Percentiles rank a stretch among this genome's conserved stretches.
These are phyloP conservation scores for Nasonia oneida DNA, from an alignment of 2,888 invertebrate species.

Conservation along the genomic window DNA sequence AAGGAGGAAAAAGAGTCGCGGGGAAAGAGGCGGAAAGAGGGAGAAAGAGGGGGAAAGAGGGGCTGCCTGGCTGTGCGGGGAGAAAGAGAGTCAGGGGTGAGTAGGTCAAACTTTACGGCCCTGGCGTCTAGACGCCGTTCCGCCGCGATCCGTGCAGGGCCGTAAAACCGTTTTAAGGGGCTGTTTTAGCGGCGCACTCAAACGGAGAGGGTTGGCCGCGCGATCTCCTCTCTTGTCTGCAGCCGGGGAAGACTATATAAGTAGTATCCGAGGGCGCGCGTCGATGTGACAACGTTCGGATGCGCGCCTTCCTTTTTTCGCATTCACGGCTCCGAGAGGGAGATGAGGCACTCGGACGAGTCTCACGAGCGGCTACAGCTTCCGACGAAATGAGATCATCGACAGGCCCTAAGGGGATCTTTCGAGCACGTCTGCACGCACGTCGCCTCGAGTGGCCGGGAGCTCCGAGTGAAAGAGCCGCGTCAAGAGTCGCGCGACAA, in stretches of 20 bases:
- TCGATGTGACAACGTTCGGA: too few relatives aligned
- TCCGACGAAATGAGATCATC: constrained; percentile 33
- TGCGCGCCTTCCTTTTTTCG: too few relatives aligned
- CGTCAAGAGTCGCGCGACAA: constrained; percentile 14
- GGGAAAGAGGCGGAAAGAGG: not conserved
- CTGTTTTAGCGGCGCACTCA: constrained; percentile 78
- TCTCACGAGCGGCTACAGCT: not conserved
- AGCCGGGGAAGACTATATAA: too few relatives aligned
- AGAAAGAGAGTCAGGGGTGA: constrained; percentile 66
- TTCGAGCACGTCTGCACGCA: not conserved
- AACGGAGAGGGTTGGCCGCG: constrained; percentile 66
- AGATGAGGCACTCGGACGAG: too few relatives aligned
- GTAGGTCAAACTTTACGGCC: constrained; percentile 79
- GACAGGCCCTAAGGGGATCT: constrained; percentile 6
- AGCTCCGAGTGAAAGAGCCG: not conserved
- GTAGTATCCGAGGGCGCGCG: too few relatives aligned
- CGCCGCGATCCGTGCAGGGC: constrained; percentile 76
- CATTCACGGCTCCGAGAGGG: too few relatives aligned
- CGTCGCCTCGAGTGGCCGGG: constrained; percentile 21
- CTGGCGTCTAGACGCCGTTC: constrained; percentile 79
- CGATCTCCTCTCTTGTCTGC: not conserved
- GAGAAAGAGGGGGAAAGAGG: not conserved
- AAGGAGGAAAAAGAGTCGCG: not conserved
- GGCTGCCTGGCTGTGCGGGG: not conserved
- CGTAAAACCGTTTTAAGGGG: constrained; percentile 79